Percentiles rank a stretch among this genome's conserved stretches.
Evolutionary conservation across 1,140 invertebrate genomes (phyloP).

Genomic region (Euschistus heros): DNA sequence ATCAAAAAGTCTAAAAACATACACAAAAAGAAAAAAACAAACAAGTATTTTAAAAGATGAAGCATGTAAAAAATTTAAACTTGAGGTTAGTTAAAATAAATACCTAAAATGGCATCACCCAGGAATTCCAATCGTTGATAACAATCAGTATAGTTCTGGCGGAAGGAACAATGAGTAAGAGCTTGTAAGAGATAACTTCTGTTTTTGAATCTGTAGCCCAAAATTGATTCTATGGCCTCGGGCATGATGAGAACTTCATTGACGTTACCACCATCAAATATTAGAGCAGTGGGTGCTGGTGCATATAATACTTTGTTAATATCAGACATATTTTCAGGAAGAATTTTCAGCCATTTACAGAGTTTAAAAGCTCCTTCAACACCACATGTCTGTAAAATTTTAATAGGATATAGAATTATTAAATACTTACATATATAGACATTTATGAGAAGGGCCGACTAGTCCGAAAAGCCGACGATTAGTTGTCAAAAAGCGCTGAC

Average conservation of each 20-base stretch:
- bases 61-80: background rate
- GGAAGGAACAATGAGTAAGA: slow-evolving; percentile 92
- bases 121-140: slow-evolving; percentile 96
- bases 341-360: slow-evolving; percentile 2
- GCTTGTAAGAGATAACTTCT: slow-evolving; percentile 80
- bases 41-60: background rate
- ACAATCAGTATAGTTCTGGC: slow-evolving; percentile 83
- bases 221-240: slow-evolving; percentile 60
- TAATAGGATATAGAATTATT: background rate
- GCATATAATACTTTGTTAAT: slow-evolving; percentile 4
- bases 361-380: slow-evolving; percentile 22
- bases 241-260: background rate
- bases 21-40: background rate
- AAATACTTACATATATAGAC: background rate
- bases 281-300: slow-evolving; percentile 5
- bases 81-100: background rate
- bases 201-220: slow-evolving; percentile 80
- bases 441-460: background rate
- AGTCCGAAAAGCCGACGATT: too few relatives aligned
- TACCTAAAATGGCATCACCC: slow-evolving; percentile 89
- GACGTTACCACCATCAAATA: background rate
- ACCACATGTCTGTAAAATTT: slow-evolving; percentile 13
- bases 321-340: background rate
- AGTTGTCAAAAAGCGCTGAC: too few relatives aligned
- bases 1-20: slow-evolving; percentile 68